Conservation (phyloP, 2,888 invertebrate species). For the Mechanitis messenoides region DNA sequence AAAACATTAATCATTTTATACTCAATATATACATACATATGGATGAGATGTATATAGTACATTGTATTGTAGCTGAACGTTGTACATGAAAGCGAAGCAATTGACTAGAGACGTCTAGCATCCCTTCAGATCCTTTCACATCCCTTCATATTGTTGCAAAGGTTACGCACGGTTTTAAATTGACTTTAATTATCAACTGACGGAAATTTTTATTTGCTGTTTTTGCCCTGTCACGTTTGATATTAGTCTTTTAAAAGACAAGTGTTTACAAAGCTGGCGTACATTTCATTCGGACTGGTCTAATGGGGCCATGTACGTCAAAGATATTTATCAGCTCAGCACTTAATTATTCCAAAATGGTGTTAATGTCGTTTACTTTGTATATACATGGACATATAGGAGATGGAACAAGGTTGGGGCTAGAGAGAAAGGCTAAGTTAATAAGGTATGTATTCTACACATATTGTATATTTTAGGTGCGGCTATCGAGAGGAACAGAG, state of each 20-base stretch:
- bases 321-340: too few species aligned
- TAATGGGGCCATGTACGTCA: slow-evolving; percentile 4
- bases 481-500: too few species aligned
- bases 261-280: slow-evolving; percentile 19
- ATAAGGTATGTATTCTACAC: too few species aligned
- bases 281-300: slow-evolving; percentile 14
- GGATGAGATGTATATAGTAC: too few species aligned
- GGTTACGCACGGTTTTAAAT: slow-evolving; percentile 11
- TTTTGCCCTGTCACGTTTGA: slow-evolving; percentile 14
- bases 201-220: slow-evolving; percentile 1
- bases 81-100: too few species aligned
- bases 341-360: neutral
- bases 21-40: too few species aligned
- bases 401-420: too few species aligned
- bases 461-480: too few species aligned
- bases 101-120: slow-evolving; percentile 13
- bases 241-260: slow-evolving; percentile 7
- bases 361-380: slow-evolving; percentile 7
- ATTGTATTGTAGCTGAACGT: too few species aligned
- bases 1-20: too few species aligned
- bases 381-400: slow-evolving; percentile 13
- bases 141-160: slow-evolving; percentile 17
- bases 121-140: slow-evolving; percentile 13
- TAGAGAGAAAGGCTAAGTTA: too few species aligned
- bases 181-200: neutral